Percentiles rank a stretch among this genome's conserved stretches.
phyloP scores from a whole-genome alignment of 1,140 invertebrate genomes.

The Nephotettix cincticeps region DNA sequence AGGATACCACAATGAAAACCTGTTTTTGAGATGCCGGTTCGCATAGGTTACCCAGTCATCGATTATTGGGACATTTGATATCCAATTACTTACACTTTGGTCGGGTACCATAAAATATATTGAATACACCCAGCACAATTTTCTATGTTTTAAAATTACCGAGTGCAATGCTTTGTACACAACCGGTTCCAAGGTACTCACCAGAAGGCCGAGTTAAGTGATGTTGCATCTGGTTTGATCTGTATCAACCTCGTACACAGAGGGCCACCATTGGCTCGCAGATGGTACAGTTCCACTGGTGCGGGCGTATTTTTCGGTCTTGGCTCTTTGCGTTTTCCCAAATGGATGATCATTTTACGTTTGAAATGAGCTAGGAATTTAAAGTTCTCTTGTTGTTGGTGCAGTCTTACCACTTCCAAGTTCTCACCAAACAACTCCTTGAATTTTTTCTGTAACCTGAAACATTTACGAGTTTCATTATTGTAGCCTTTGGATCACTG shows the following conservation, averaged over 20 bases:
- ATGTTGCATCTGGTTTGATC: slow-evolving; percentile 73
- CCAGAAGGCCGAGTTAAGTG: slow-evolving; percentile 85
- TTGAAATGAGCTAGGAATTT: slow-evolving; percentile 99
- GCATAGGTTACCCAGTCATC: too few relatives aligned
- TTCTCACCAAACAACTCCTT: slow-evolving; percentile 93
- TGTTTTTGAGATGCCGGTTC: too few relatives aligned
- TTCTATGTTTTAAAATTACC: too few relatives aligned
- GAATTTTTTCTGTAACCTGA: slow-evolving; percentile 95
- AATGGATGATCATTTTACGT: slow-evolving; percentile 90
- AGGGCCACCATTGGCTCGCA: slow-evolving; percentile 92
- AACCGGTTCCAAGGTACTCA: too few relatives aligned
- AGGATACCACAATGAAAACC: too few relatives aligned
- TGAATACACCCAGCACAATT: too few relatives aligned
- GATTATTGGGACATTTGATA: too few relatives aligned
- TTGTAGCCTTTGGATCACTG: too few relatives aligned
- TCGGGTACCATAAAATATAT: too few relatives aligned
- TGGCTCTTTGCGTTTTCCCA: slow-evolving; percentile 78
- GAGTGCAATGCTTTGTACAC: too few relatives aligned
- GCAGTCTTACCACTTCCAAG: slow-evolving; percentile 94
- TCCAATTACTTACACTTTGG: too few relatives aligned
- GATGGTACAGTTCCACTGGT: slow-evolving; percentile 90
- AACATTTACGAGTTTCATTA: too few relatives aligned
- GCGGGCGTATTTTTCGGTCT: slow-evolving; percentile 51
- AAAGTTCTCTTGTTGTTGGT: slow-evolving; percentile 98
- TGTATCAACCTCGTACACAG: slow-evolving; percentile 94